Base-by-base conservation (phyloP, 2,113 vertebrate genomes). In the Pseudorectes ferrugineus region DNA sequence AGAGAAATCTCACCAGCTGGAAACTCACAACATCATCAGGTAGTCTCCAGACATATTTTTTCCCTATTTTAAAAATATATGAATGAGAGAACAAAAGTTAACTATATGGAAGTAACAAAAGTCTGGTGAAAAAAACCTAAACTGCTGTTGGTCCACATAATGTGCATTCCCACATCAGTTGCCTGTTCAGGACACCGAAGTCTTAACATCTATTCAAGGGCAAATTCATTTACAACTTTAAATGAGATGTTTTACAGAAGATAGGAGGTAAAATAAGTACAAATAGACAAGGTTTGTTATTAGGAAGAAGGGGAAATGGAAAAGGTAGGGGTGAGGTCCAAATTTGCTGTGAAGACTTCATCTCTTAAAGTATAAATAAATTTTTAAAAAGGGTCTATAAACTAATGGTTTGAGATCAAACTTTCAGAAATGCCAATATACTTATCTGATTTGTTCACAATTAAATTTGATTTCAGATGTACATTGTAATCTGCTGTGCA, bases 281-380 rank as follows among this genome's bases (percentile, higher is more conserved):
- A 72, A 79, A 68, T n/a, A 70, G 7, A 77, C 3, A 29, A 43
- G 16, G 5, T 36, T 1, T 82, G 20, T 80, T 62, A 58, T 45
- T 11, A 72, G 79, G 18, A 73, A 57, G 16, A 46, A 18, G 6
- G 3, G 18, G 13, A 46, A 73, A 66, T 49, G 16, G 18, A 61
- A 88, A 68, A 57, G 11, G 3, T 3, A 6, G 2, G 1, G 6
- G 1, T 5, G 14, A 9, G 10, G 11, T 76, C 7, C 24, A 45
- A 70, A 55, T 40, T 48, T 76, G 8, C 11, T 55, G 21, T 33
- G 58, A 82, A 65, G 36, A n/a, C 26, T 65, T 20, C 12, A 35
- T 19, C 6, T 88, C 74, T 46, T n/a, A 6, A 55, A 23, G 2
- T 19, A 48, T 33, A 70, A 62, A 36, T 49, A 36, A 24, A 15